Evolutionary conservation across 1,140 invertebrate species (phyloP).

Genomic region (Cheumatopsyche charites): DNA sequence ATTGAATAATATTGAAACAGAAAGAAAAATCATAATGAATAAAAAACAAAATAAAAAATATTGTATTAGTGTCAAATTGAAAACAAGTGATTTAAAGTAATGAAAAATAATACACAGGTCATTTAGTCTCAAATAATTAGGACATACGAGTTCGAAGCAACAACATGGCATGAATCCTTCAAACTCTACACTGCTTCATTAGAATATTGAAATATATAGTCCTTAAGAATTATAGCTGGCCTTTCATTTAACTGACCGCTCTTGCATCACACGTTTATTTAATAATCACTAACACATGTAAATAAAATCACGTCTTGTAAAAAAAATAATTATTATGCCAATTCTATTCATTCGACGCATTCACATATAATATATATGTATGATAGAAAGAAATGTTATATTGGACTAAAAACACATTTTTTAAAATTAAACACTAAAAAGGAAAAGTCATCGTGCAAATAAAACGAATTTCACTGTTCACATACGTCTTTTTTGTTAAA

Average conservation of each 20-base stretch:
- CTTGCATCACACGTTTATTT: slow-evolving; percentile 31
- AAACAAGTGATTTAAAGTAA: no score
- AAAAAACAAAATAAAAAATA: no score
- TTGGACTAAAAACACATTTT: slow-evolving; percentile 41
- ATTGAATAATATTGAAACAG: no score
- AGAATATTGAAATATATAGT: slow-evolving; percentile 31
- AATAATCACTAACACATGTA: slow-evolving; percentile 42
- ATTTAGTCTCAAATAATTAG: slow-evolving; percentile 14
- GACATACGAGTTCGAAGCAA: background rate
- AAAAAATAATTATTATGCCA: slow-evolving; percentile 22
- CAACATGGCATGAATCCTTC: slow-evolving; percentile 1
- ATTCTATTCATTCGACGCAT: slow-evolving; percentile 13
- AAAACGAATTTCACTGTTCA: slow-evolving; percentile 33
- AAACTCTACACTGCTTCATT: slow-evolving; percentile 14
- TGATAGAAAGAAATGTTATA: slow-evolving; percentile 25
- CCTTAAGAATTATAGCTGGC: slow-evolving; percentile 46
- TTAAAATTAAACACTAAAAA: slow-evolving; percentile 35
- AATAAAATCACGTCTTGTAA: slow-evolving; percentile 30
- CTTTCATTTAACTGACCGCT: slow-evolving; percentile 44
- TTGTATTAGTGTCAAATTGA: no score
- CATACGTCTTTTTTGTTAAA: slow-evolving; percentile 31
- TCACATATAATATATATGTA: no score
- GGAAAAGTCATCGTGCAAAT: slow-evolving; percentile 35
- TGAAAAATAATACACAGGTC: no score
- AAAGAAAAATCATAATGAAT: no score